phyloP scores from a whole-genome alignment of 2,797 vertebrate genomes.

The Molossus alvarezi region DNA sequence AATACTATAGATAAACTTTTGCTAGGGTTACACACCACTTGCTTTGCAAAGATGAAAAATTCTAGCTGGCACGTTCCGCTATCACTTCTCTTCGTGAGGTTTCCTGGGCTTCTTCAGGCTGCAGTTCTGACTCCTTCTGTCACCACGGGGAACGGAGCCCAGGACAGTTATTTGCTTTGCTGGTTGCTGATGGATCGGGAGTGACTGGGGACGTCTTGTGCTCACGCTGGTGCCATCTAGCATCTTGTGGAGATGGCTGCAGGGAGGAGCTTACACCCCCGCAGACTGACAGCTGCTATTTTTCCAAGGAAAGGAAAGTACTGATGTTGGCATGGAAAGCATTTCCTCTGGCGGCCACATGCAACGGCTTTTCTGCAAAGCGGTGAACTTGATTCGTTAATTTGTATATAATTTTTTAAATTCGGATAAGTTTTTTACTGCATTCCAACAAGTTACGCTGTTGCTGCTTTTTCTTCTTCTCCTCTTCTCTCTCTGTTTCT shows the following conservation, averaged over 20 bases:
- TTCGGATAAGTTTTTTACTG: background rate
- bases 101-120: conserved; percentile 46
- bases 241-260: background rate
- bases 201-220: conserved; percentile 8
- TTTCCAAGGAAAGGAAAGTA: conserved; percentile 22
- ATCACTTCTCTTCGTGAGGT: background rate
- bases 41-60: conserved; percentile 49
- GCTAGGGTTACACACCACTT: background rate
- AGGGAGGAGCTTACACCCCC: background rate
- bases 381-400: background rate
- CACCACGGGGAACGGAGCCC: background rate
- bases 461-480: background rate
- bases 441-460: background rate
- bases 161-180: background rate
- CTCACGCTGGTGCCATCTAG: background rate
- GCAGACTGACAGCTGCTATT: background rate
- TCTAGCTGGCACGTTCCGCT: background rate
- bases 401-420: background rate
- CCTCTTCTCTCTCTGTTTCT: background rate
- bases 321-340: background rate
- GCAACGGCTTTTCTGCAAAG: background rate
- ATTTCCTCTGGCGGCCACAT: background rate
- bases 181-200: background rate
- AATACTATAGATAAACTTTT: conserved; percentile 12
- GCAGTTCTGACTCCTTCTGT: conserved; percentile 46